phyloP scores from a whole-genome alignment of 2,888 invertebrate species.

The Crematogaster levior region DNA sequence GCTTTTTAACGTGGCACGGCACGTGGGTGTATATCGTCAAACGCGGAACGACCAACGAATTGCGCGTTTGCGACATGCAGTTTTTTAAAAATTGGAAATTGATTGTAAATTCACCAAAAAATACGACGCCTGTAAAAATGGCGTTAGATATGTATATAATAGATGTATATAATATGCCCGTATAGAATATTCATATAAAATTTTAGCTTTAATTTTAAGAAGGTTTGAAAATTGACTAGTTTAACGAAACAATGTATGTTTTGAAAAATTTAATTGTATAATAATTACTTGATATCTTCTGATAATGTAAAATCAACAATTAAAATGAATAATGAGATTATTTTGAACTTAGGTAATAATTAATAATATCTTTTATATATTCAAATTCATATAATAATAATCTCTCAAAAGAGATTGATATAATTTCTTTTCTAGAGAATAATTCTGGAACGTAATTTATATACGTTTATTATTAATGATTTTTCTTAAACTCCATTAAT shows the following conservation, averaged over 20 bases:
- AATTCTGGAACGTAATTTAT: background rate
- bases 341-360: background rate
- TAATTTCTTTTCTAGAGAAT: background rate
- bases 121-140: background rate
- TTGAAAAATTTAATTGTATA: background rate
- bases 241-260: background rate
- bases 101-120: background rate
- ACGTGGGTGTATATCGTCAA: slow-evolving; percentile 19
- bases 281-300: background rate
- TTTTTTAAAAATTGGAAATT: background rate
- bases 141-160: background rate
- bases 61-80: slow-evolving; percentile 18
- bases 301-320: background rate
- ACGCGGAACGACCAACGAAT: slow-evolving; percentile 10
- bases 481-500: background rate
- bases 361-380: background rate
- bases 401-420: background rate
- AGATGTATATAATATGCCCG: too few species aligned
- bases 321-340: background rate
- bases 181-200: background rate
- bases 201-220: background rate
- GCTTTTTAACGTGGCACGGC: slow-evolving; percentile 12
- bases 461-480: background rate
- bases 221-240: background rate
- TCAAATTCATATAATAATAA: too few species aligned